A percentile compares a stretch with the other conserved stretches of the same genome.
phyloP scores from a whole-genome alignment of 2,888 invertebrate species.

The Drosophila differens region DNA sequence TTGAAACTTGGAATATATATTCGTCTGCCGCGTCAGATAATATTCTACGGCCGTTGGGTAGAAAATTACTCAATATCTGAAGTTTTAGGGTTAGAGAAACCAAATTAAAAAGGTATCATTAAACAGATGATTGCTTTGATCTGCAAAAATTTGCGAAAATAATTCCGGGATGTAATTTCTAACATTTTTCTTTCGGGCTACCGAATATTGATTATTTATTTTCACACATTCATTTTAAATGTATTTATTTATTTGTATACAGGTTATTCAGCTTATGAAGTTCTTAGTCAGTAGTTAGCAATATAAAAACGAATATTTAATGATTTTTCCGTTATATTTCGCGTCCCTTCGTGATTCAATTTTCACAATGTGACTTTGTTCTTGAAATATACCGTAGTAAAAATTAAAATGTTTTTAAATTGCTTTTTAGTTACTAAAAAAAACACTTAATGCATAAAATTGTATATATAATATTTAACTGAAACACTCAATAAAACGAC shows the following conservation, averaged over 20 bases:
- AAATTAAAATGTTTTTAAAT: background rate
- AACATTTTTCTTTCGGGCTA: background rate
- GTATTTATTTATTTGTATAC: background rate
- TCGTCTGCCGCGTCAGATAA: background rate
- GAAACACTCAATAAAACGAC: background rate
- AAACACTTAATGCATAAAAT: background rate
- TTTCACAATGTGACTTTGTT: background rate
- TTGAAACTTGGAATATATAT: background rate
- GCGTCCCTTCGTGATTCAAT: background rate
- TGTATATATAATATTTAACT: background rate
- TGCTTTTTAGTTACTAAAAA: background rate
- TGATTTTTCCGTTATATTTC: background rate
- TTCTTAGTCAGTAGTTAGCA: background rate
- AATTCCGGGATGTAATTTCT: background rate
- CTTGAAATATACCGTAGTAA: background rate
- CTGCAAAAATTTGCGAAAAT: background rate
- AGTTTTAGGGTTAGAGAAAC: background rate
- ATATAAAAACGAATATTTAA: background rate
- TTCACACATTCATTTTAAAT: background rate
- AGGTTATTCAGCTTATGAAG: background rate
- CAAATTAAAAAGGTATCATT: background rate
- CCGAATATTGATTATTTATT: background rate
- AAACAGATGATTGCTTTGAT: background rate
- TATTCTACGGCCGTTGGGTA: background rate
- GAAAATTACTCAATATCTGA: too few species aligned